phyloP scores from a whole-genome alignment of 2,888 invertebrate species.

The Epistrophe eligans region DNA sequence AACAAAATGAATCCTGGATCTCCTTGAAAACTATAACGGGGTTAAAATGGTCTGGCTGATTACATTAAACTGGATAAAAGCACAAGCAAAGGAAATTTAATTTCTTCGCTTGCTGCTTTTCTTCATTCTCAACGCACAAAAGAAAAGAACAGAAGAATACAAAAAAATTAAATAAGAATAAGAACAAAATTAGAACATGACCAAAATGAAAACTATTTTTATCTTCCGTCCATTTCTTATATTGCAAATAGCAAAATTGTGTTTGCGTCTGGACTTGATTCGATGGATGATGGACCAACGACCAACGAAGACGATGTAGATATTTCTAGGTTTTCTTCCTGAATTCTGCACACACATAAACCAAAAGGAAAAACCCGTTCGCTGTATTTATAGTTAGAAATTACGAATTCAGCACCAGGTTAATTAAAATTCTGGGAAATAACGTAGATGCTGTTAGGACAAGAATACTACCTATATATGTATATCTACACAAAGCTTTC shows the following conservation, averaged over 20 bases:
- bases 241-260: constrained; percentile 29
- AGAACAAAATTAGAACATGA: constrained; percentile 48
- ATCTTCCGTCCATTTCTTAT: constrained; percentile 40
- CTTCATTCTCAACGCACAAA: constrained; percentile 20
- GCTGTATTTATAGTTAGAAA: constrained; percentile 46
- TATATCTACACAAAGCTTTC: constrained; percentile 30
- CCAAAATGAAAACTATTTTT: constrained; percentile 69
- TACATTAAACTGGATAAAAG: constrained; percentile 39
- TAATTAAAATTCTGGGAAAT: constrained; percentile 64
- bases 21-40: constrained; percentile 27
- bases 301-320: background rate
- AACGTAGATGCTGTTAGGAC: constrained; percentile 52
- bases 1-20: background rate
- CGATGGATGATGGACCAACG: background rate
- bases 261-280: constrained; percentile 38
- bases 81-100: constrained; percentile 48
- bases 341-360: background rate
- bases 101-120: constrained; percentile 31
- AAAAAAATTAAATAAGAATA: background rate
- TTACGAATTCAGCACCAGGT: constrained; percentile 62
- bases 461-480: too few species aligned
- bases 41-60: constrained; percentile 37
- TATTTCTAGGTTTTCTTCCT: background rate
- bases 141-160: background rate
- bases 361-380: background rate